These are phyloP conservation scores for Leptinotarsa defecta DNA, from an alignment of 1,140 invertebrate species.

Conservation along the genomic window DNA sequence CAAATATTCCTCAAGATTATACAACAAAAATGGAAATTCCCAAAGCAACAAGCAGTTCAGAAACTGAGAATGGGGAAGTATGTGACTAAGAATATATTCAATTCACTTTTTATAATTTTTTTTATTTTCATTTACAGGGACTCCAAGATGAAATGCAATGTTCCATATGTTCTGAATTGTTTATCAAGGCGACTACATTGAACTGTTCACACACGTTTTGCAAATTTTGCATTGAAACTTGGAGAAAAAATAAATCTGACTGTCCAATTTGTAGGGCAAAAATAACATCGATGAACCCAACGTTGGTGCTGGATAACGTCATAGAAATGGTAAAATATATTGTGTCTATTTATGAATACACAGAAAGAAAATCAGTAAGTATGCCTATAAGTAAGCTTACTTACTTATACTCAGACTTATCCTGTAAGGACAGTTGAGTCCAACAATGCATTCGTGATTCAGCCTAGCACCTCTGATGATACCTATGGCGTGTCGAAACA, in stretches of 20 bases:
- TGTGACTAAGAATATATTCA: too few relatives aligned
- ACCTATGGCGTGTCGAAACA: too few relatives aligned
- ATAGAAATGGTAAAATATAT: conserved; percentile 40
- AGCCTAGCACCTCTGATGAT: too few relatives aligned
- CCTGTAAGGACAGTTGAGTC: too few relatives aligned
- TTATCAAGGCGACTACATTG: conserved; percentile 71
- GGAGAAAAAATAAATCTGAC: conserved; percentile 73
- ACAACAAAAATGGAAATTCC: too few relatives aligned
- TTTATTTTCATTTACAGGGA: conserved; percentile 8
- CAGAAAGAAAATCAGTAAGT: neutral
- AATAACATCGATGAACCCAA: conserved; percentile 38
- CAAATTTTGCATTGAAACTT: conserved; percentile 71
- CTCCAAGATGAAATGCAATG: conserved; percentile 68
- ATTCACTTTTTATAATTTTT: too few relatives aligned
- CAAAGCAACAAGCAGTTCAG: too few relatives aligned
- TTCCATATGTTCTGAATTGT: conserved; percentile 78
- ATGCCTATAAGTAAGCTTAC: too few relatives aligned
- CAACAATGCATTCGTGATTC: too few relatives aligned
- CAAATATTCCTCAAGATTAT: too few relatives aligned
- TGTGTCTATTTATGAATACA: neutral
- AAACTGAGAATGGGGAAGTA: too few relatives aligned
- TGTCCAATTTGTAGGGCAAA: conserved; percentile 73
- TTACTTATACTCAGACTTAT: too few relatives aligned
- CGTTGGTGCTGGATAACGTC: conserved; percentile 48
- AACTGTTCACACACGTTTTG: conserved; percentile 83